These are phyloP conservation scores for Hyperoplus lanceolatus DNA, from an alignment of 2,797 vertebrate species.

Conservation along the genomic window DNA sequence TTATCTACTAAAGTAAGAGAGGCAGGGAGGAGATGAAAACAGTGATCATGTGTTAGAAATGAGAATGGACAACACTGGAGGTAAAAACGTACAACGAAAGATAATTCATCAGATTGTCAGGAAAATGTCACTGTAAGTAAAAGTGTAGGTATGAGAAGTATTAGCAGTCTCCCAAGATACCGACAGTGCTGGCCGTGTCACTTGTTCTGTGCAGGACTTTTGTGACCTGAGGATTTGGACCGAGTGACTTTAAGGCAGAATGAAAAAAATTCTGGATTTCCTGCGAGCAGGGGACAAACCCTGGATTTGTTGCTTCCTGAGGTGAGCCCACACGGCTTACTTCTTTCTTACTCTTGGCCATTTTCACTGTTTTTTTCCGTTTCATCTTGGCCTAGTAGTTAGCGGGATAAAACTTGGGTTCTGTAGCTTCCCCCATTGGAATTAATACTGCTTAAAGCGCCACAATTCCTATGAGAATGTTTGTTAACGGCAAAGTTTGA, in stretches of 20 bases:
- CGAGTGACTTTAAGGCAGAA: background rate
- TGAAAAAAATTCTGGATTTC: conserved; percentile 26
- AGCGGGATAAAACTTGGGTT: background rate
- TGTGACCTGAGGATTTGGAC: conserved; percentile 27
- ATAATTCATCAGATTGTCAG: conserved; percentile 37
- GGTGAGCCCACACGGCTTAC: background rate
- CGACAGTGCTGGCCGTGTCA: background rate
- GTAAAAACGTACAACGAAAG: conserved; percentile 37
- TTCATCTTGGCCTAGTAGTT: background rate
- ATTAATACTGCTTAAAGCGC: background rate
- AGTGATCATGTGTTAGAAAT: conserved; percentile 40
- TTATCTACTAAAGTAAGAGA: conserved; percentile 6
- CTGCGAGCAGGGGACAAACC: conserved; percentile 27
- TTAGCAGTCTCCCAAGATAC: conserved; percentile 3
- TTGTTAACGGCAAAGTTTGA: background rate
- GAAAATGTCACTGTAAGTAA: background rate
- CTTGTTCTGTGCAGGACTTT: conserved; percentile 20
- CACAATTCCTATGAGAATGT: background rate
- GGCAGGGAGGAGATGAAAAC: conserved; percentile 9
- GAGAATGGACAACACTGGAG: conserved; percentile 23
- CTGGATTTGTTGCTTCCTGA: conserved; percentile 27
- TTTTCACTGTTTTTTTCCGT: background rate
- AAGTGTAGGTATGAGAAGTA: conserved; percentile 13
- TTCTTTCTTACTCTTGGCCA: background rate
- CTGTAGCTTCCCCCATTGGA: background rate